Conservation (phyloP, 1,140 invertebrate species). For the Teleogryllus occipitalis region DNA sequence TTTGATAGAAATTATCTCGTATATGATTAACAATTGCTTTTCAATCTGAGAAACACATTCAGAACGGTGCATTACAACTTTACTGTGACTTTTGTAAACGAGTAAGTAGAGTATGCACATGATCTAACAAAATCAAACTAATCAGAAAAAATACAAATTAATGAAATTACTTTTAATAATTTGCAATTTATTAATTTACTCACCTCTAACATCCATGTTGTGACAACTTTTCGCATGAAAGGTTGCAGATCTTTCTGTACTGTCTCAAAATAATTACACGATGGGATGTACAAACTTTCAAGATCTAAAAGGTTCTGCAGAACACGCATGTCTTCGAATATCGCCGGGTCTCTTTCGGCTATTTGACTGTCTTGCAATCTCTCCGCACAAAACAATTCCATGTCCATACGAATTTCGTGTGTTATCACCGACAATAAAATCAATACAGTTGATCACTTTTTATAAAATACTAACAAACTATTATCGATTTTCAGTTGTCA, state of each 20-base stretch:
- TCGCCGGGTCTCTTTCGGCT: conserved; percentile 51
- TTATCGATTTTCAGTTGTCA: no score
- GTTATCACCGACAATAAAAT: no score
- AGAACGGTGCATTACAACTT: not conserved
- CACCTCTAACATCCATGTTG: conserved; percentile 78
- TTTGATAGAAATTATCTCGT: not conserved
- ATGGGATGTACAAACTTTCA: conserved; percentile 54
- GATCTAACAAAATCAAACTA: not conserved
- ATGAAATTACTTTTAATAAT: not conserved
- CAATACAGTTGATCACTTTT: no score
- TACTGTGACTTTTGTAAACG: not conserved
- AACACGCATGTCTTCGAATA: conserved; percentile 59
- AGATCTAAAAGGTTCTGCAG: conserved; percentile 58
- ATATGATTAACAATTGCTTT: not conserved
- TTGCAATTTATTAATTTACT: conserved; percentile 25
- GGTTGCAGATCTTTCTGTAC: conserved; percentile 66
- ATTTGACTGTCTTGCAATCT: conserved; percentile 36
- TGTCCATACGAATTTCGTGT: conserved; percentile 2
- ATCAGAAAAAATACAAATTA: not conserved
- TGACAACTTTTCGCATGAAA: conserved; percentile 70
- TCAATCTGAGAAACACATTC: not conserved
- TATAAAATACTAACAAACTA: no score
- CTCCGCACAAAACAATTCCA: conserved; percentile 31
- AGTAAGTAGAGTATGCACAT: not conserved
- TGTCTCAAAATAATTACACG: conserved; percentile 59